Conservation (phyloP, 2,888 invertebrate species). For the Linhomoeus sp. region DNA sequence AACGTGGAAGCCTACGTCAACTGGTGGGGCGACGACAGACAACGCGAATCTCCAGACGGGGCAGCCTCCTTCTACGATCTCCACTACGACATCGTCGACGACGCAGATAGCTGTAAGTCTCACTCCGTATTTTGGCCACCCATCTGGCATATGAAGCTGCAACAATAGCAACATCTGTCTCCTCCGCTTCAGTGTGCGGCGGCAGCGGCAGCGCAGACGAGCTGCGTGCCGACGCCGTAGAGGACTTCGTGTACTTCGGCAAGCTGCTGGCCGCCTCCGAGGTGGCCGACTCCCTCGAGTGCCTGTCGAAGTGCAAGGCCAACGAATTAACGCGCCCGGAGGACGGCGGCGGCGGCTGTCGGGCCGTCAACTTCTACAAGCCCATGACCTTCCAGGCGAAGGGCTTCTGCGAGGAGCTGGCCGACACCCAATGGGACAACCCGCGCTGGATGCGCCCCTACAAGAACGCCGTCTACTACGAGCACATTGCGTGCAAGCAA, state of each 20-base stretch:
- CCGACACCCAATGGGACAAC: constrained; percentile 23
- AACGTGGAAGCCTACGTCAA: no score
- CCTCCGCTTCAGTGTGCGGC: neutral
- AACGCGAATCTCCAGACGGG: neutral
- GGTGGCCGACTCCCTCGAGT: constrained; percentile 16
- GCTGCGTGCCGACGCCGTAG: constrained; percentile 21
- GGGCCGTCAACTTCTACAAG: constrained; percentile 23
- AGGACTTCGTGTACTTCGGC: constrained; percentile 24
- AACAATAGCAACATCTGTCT: no score
- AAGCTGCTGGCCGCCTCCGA: constrained; percentile 17
- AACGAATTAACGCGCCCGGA: no score
- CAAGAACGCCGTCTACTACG: constrained; percentile 22
- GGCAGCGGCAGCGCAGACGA: constrained; percentile 9
- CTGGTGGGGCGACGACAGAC: no score
- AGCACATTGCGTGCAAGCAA: constrained; percentile 18
- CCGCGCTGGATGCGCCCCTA: constrained; percentile 24
- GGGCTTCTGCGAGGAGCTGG: constrained; percentile 23
- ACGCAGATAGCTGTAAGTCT: no score
- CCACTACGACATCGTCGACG: constrained; percentile 21
- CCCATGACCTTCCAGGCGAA: constrained; percentile 17
- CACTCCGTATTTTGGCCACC: no score
- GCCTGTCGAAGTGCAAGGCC: constrained; percentile 16
- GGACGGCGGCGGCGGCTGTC: constrained; percentile 10
- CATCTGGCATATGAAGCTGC: no score
- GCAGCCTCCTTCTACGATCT: constrained; percentile 22